phyloP scores from a whole-genome alignment of 2,113 vertebrate genomes.

The Orycteropus afer region DNA sequence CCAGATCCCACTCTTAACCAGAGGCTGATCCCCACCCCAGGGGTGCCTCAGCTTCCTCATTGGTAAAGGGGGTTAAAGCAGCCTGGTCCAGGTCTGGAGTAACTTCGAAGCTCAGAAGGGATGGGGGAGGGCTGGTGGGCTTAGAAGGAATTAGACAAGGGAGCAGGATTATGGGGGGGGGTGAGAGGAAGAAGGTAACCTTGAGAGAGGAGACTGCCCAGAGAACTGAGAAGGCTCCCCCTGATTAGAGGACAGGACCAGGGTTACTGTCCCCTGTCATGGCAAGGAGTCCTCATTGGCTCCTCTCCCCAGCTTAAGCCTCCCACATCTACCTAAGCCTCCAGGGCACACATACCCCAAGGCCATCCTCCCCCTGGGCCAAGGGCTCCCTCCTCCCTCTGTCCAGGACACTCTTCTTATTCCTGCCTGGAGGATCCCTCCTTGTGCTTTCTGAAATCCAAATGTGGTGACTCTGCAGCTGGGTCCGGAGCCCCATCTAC shows the following conservation, averaged over 20 bases:
- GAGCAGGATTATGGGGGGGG: not conserved
- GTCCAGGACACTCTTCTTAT: not conserved
- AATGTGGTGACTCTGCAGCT: not conserved
- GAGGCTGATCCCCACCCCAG: not conserved
- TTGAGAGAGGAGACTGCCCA: conserved; percentile 21
- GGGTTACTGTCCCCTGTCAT: not conserved
- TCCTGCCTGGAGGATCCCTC: accelerated
- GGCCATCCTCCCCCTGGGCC: not conserved
- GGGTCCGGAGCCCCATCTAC: not conserved
- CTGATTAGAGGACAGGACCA: not conserved
- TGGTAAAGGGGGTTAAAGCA: not conserved
- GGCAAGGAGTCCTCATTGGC: not conserved
- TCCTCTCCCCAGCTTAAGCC: not conserved
- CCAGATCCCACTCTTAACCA: not conserved
- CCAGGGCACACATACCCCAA: not conserved
- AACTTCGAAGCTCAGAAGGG: not conserved
- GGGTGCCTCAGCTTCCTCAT: not conserved
- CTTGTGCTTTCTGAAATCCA: not conserved
- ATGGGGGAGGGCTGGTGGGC: not conserved
- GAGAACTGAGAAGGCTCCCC: not conserved
- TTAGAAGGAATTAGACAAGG: conserved; percentile 39
- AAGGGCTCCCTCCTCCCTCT: not conserved
- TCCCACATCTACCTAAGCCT: not conserved
- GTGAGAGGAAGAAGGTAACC: not conserved
- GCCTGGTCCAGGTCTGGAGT: not conserved